These are phyloP conservation scores for Dysmachus trigonus DNA, from an alignment of 2,888 invertebrate species.

Conservation along the genomic window DNA sequence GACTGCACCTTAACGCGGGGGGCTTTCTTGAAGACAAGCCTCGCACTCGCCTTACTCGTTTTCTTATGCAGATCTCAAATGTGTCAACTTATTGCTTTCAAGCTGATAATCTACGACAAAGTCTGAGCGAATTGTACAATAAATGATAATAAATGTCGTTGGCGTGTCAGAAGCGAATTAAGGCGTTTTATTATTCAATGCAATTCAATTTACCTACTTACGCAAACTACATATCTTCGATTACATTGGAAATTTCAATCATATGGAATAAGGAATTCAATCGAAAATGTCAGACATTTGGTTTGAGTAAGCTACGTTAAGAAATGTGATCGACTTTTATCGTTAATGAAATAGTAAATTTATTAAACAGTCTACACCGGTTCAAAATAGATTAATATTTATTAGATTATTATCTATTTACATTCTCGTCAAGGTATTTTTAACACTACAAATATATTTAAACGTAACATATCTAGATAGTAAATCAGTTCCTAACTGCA, in stretches of 20 bases:
- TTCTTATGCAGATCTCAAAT: background rate
- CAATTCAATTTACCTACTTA: background rate
- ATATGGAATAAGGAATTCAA: too few relatives aligned
- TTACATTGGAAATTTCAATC: background rate
- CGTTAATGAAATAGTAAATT: too few relatives aligned
- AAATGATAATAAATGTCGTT: background rate
- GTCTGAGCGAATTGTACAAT: background rate
- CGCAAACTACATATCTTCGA: background rate
- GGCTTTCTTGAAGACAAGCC: background rate
- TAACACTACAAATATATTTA: too few relatives aligned
- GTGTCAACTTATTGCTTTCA: constrained; percentile 15
- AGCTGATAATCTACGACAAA: background rate
- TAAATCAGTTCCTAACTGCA: too few relatives aligned
- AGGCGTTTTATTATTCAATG: background rate
- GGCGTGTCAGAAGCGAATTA: background rate
- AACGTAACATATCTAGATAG: too few relatives aligned
- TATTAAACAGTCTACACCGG: too few relatives aligned
- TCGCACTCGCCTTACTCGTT: background rate
- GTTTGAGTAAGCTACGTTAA: too few relatives aligned
- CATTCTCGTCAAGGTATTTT: too few relatives aligned
- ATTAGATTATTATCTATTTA: too few relatives aligned
- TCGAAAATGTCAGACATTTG: too few relatives aligned
- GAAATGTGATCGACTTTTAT: too few relatives aligned
- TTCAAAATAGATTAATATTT: too few relatives aligned
- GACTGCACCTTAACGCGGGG: constrained; percentile 3